Conservation (phyloP, 2,797 vertebrate genomes). For the Cheirogaleus major region DNA sequence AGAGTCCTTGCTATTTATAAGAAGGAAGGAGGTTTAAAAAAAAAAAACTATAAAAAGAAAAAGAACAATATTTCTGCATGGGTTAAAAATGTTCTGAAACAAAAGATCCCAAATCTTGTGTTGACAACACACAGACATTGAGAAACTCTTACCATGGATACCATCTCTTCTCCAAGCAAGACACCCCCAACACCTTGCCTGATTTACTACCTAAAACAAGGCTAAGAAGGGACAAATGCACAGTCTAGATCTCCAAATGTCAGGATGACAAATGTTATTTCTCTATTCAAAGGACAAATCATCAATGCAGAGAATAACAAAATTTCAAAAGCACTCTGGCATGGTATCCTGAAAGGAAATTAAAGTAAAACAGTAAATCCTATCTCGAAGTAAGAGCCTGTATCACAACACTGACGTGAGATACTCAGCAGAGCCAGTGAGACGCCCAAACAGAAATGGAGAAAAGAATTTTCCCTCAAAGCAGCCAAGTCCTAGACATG, state of each 20-base stretch:
- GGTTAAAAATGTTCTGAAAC: not conserved
- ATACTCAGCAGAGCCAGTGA: not conserved
- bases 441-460: not conserved
- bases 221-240: constrained; percentile 67
- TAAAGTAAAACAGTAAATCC: constrained; percentile 65
- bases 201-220: constrained; percentile 79
- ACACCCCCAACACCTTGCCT: constrained; percentile 48
- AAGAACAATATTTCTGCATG: not conserved
- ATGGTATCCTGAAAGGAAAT: constrained; percentile 56
- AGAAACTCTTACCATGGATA: not conserved
- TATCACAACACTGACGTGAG: not conserved
- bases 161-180: constrained; percentile 37
- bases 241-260: constrained; percentile 74
- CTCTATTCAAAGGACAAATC: constrained; percentile 74
- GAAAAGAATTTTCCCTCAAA: not conserved
- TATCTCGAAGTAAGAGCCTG: not conserved
- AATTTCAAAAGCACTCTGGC: constrained; percentile 64
- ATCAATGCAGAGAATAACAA: constrained; percentile 68
- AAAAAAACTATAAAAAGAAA: not conserved
- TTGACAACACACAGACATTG: not conserved
- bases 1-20: not conserved
- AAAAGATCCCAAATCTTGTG: not conserved
- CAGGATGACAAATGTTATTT: constrained; percentile 73
- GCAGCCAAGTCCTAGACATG: not conserved
- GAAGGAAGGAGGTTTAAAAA: not conserved